Evolutionary conservation across 2,797 vertebrate species (phyloP).

Genomic region (Pristis pectinata): DNA sequence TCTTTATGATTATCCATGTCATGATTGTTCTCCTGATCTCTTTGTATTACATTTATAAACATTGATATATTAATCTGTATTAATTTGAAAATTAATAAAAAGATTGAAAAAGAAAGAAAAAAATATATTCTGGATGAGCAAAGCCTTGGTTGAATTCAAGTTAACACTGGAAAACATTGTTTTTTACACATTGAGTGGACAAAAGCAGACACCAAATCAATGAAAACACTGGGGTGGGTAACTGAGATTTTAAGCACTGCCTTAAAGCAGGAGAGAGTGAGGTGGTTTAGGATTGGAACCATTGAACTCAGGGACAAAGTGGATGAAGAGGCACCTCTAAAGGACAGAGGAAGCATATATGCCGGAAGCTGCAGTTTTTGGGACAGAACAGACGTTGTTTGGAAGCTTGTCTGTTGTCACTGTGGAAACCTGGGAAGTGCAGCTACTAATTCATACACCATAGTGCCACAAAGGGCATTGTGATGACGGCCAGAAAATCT

Average conservation of each 20-base stretch:
- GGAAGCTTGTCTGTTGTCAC: too few species aligned
- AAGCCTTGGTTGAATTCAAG: not conserved
- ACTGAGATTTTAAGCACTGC: not conserved
- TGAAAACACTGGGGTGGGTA: not conserved
- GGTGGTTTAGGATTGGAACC: not conserved
- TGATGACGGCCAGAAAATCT: not conserved
- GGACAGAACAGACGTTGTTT: not conserved
- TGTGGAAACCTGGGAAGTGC: too few species aligned
- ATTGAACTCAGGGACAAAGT: not conserved
- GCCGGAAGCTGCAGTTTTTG: too few species aligned
- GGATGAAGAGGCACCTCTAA: not conserved
- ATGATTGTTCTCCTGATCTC: too few species aligned
- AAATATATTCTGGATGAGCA: not conserved
- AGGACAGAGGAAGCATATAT: not conserved
- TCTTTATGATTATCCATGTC: too few species aligned
- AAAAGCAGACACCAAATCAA: not conserved
- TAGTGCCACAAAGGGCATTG: too few species aligned
- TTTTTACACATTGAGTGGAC: not conserved
- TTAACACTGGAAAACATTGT: not conserved
- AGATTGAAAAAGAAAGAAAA: too few species aligned
- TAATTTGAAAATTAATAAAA: too few species aligned
- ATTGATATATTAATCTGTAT: too few species aligned
- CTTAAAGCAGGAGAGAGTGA: not conserved
- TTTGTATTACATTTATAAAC: too few species aligned
- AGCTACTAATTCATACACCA: not conserved